Conservation (phyloP, 2,797 vertebrate species). For the Lophotriccus pileatus region DNA sequence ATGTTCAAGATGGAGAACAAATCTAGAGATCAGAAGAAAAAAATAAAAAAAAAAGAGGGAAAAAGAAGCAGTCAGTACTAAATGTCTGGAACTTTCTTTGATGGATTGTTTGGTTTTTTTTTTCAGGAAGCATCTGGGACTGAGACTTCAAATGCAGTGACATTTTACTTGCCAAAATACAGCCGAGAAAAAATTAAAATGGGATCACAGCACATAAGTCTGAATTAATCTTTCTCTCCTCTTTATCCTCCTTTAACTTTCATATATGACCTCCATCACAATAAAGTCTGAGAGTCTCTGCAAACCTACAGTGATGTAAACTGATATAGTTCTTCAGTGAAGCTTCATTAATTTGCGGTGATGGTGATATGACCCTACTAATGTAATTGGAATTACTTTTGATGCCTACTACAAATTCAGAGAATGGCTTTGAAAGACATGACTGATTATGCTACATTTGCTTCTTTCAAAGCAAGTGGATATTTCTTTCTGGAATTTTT, state of each 20-base stretch:
- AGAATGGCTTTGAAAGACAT: not conserved
- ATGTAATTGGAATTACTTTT: not conserved
- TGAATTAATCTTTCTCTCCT: not conserved
- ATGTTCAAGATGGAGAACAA: not conserved
- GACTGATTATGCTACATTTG: not conserved
- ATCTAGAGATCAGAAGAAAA: not conserved
- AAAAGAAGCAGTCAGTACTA: not conserved
- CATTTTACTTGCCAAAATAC: not conserved
- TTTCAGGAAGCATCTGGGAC: not conserved
- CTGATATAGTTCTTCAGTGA: not conserved
- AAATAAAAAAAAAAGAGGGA: not conserved
- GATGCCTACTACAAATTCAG: not conserved
- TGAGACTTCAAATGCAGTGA: not conserved
- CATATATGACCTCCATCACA: not conserved
- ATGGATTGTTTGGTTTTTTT: not conserved
- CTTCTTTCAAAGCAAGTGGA: not conserved
- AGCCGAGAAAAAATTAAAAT: not conserved
- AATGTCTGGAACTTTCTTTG: not conserved
- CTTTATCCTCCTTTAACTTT: not conserved
- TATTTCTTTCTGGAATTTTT: not conserved
- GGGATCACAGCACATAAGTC: not conserved
- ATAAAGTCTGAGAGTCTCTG: not conserved
- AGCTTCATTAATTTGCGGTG: slow-evolving; percentile 2
- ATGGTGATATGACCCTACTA: not conserved
- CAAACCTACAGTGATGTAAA: not conserved